Base-by-base conservation (phyloP, 2,797 vertebrate genomes). In the Lindbergichthys nudifrons region DNA sequence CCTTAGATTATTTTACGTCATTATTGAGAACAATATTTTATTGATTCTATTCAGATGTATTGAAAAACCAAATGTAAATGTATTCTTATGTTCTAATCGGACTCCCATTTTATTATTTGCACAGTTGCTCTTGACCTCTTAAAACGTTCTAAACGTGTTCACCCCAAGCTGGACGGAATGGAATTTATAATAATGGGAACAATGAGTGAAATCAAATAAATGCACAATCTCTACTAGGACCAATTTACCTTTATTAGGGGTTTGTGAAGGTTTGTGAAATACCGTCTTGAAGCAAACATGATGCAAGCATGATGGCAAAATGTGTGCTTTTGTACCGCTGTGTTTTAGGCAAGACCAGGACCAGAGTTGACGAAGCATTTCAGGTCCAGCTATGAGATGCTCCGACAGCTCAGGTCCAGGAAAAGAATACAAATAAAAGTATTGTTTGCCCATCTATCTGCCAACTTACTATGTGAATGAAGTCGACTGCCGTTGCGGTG, bases 391-490 rank as follows among this genome's bases (percentile, higher is more conserved):
- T 70, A 1, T 6, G 67, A 79, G 32, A 74, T 19, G 76, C 72
- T 80, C 65, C 42, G 70, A 54, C 10, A 7, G 39, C 59, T 80
- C 39, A 50, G 75, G 70, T 81, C 74, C 67, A 54, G 23, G 69
- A 62, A 63, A 11, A 32, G 2, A 36, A 53, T 16, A 11, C 32
- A n/a, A 32, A 23, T 21, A 2, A 51, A 53, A 48, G 12, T 21
- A 18, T 3, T 11, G 73, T 78, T 82, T 72, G 58, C 70, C 9
- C 65, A 75, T 86, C 65, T 50, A 6, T 78, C 65, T 71, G 82
- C 70, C 75, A 61, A 94, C 95, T 97, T 93, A 96, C 94, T 19
- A 95, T 96, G 93, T 95, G 93, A 92, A 96, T 79, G 90, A 98
- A 97, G 90, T 96, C 96, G 73, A 96, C 89, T 2, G 95, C 92